Evolutionary conservation across 2,888 invertebrate genomes (phyloP).

Genomic region (Parnassius apollo): DNA sequence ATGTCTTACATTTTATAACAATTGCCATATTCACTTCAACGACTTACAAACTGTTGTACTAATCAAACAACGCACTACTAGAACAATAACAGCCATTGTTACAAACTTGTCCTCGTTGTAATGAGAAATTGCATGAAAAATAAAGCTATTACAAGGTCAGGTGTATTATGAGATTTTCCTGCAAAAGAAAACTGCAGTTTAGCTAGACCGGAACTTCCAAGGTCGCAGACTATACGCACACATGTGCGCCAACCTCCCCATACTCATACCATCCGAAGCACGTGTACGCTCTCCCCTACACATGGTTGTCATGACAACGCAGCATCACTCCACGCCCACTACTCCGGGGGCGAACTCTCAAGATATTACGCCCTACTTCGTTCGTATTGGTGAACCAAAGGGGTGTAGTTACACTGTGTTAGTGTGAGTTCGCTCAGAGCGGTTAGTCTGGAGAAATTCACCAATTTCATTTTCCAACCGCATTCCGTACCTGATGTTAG

Average conservation of each 20-base stretch:
- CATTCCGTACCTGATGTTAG: constrained; percentile 43
- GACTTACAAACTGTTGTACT: constrained; percentile 25
- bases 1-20: constrained; percentile 23
- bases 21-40: constrained; percentile 20
- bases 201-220: constrained; percentile 74
- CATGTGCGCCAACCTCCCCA: constrained; percentile 43
- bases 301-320: constrained; percentile 82
- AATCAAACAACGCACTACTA: constrained; percentile 22
- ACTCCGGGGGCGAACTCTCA: constrained; percentile 79
- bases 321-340: constrained; percentile 82
- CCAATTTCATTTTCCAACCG: constrained; percentile 49
- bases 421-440: constrained; percentile 62
- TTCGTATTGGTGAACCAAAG: constrained; percentile 77
- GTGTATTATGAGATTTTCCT: constrained; percentile 29
- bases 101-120: constrained; percentile 11
- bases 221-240: constrained; percentile 60
- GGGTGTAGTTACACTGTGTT: constrained; percentile 64
- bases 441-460: constrained; percentile 53
- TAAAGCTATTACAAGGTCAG: constrained; percentile 37
- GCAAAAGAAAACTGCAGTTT: constrained; percentile 38
- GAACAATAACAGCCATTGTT: constrained; percentile 25
- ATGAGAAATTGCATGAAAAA: constrained; percentile 13
- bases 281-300: constrained; percentile 69
- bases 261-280: constrained; percentile 56
- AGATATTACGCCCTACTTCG: constrained; percentile 80